Conservation (phyloP, 2,113 vertebrate genomes). For the Zapus hudsonius region DNA sequence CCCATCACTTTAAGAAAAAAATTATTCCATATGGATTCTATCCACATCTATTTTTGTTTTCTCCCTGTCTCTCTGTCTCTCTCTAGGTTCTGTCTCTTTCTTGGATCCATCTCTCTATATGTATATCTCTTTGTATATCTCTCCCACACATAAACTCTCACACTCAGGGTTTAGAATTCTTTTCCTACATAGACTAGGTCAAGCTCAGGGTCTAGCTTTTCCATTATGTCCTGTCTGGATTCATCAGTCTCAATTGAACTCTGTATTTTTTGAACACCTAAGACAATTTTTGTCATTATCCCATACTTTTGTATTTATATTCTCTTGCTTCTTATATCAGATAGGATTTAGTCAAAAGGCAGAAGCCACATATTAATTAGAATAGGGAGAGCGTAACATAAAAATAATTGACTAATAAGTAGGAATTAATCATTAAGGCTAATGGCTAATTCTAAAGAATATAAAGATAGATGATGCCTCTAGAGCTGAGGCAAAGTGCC, state of each 20-base stretch:
- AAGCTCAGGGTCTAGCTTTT: not conserved
- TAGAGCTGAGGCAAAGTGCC: not conserved
- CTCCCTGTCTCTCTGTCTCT: not conserved
- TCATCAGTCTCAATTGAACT: not conserved
- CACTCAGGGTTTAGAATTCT: conserved; percentile 9
- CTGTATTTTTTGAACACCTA: conserved; percentile 8
- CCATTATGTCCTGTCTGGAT: not conserved
- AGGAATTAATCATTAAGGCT: not conserved
- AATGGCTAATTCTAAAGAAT: conserved; percentile 42
- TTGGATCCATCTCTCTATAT: not conserved
- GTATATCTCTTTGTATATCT: not conserved
- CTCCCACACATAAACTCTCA: not conserved
- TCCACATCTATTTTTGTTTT: not conserved
- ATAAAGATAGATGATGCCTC: not conserved
- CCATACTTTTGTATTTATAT: not conserved
- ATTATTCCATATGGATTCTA: not conserved
- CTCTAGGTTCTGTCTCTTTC: not conserved
- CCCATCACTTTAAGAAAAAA: not conserved
- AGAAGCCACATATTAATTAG: conserved; percentile 38
- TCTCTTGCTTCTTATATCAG: not conserved
- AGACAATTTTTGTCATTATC: conserved; percentile 1
- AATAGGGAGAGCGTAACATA: conserved; percentile 19
- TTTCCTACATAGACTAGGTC: not conserved
- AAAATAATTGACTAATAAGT: conserved; percentile 46
- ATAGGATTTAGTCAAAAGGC: not conserved